Conservation (phyloP, 1,140 invertebrate species). For the Drosophila ohnishii region DNA sequence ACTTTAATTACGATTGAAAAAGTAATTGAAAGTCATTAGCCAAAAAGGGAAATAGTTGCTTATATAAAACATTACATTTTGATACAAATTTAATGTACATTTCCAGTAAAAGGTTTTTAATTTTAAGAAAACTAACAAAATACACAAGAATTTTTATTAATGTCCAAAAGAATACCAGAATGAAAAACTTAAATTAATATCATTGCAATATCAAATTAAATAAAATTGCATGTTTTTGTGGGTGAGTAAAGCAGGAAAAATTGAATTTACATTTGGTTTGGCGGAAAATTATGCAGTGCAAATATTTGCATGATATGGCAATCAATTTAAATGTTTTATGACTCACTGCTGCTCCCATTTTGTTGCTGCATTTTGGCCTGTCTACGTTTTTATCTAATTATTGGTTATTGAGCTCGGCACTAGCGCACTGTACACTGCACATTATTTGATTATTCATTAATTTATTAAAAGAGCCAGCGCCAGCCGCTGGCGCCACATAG, state of each 20-base stretch:
- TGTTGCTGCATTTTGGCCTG: constrained; percentile 32
- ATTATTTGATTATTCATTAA: constrained; percentile 60
- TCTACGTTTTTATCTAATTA: constrained; percentile 70
- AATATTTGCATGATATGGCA: constrained; percentile 74
- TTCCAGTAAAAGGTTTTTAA: neutral
- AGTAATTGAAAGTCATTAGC: neutral
- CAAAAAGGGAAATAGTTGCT: neutral
- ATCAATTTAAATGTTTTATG: constrained; percentile 73
- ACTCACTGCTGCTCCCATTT: constrained; percentile 27
- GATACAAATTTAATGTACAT: neutral
- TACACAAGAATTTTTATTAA: neutral
- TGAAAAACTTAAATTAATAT: constrained; percentile 13
- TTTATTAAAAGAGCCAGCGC: constrained; percentile 58
- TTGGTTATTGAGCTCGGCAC: constrained; percentile 40
- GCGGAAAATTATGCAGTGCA: constrained; percentile 39
- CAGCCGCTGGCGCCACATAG: constrained; percentile 24
- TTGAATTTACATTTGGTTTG: constrained; percentile 36
- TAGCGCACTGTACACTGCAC: constrained; percentile 45
- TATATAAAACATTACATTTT: neutral
- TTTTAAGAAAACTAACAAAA: neutral
- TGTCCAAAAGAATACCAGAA: neutral
- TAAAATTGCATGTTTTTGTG: constrained; percentile 11
- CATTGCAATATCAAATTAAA: constrained; percentile 30
- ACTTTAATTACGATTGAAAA: constrained; percentile 6
- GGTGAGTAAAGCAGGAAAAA: constrained; percentile 14